Conservation (phyloP, 2,888 invertebrate genomes). For the Heliconius ethilla region DNA sequence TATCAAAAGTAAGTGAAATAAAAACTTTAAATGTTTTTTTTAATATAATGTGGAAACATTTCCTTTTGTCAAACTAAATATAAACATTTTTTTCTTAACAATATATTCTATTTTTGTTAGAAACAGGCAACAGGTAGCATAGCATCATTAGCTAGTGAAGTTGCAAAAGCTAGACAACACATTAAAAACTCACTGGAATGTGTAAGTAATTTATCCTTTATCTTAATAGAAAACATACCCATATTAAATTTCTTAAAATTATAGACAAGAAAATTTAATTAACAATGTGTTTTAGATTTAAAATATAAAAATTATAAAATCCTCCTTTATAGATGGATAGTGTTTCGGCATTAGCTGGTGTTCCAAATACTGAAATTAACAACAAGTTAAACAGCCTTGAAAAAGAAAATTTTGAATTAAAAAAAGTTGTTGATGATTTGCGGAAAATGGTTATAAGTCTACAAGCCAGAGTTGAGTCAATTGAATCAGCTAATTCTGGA, state of each 20-base stretch:
- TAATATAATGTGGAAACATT: not conserved
- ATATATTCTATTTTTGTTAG: slow-evolving; percentile 37
- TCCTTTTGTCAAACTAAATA: not conserved
- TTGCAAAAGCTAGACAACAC: slow-evolving; percentile 93
- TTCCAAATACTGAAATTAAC: slow-evolving; percentile 80
- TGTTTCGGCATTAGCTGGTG: slow-evolving; percentile 81
- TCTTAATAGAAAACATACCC: not conserved
- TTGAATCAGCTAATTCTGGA: slow-evolving; percentile 61
- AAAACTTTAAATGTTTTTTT: not conserved
- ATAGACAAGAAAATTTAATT: not conserved
- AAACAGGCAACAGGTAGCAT: slow-evolving; percentile 29
- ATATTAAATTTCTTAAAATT: not conserved
- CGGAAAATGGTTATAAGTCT: slow-evolving; percentile 75
- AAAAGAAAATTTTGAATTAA: slow-evolving; percentile 81
- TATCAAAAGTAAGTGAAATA: slow-evolving; percentile 84
- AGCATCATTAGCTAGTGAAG: slow-evolving; percentile 88
- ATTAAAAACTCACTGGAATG: slow-evolving; percentile 88
- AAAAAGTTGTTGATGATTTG: slow-evolving; percentile 73
- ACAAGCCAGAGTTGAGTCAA: slow-evolving; percentile 69
- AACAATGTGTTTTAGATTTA: not conserved
- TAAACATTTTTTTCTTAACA: not conserved
- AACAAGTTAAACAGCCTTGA: slow-evolving; percentile 81
- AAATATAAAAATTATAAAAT: not conserved
- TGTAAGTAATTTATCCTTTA: slow-evolving; percentile 78
- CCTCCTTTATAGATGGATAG: slow-evolving; percentile 83